Conservation (phyloP, 2,113 vertebrate genomes). For the Regulus satrapa region DNA sequence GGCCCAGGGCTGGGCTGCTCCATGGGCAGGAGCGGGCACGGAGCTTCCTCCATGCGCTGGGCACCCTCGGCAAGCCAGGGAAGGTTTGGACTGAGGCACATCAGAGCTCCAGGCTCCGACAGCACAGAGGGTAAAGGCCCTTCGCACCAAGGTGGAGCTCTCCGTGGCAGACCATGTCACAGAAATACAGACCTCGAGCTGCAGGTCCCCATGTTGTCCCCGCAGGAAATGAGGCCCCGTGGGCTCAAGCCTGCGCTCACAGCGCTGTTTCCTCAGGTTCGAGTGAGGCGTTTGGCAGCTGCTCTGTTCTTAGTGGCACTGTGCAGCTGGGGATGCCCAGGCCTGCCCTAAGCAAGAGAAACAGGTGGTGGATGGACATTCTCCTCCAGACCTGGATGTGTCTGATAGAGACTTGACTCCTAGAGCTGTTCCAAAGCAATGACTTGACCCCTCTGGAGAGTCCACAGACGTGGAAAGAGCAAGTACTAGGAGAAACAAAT, state of each 20-base stretch:
- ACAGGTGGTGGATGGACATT: background rate
- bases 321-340: background rate
- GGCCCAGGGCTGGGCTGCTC: background rate
- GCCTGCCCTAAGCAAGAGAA: background rate
- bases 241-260: background rate
- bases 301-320: background rate
- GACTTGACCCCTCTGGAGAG: fast-evolving
- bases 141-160: background rate
- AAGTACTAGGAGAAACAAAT: background rate
- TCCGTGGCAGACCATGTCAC: background rate
- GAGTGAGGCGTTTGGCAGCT: background rate
- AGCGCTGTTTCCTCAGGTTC: background rate
- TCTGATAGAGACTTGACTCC: background rate
- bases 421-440: background rate
- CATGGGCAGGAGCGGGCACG: background rate
- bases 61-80: background rate
- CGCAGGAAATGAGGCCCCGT: background rate
- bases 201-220: background rate
- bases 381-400: background rate
- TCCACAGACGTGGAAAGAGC: background rate
- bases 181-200: background rate
- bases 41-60: background rate
- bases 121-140: background rate
- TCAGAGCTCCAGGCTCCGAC: background rate
- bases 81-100: background rate